Percentiles rank a stretch among this genome's conserved stretches.
These are phyloP conservation scores for Augochlorella aurata DNA, from an alignment of 2,888 invertebrate genomes.

Conservation along the genomic window DNA sequence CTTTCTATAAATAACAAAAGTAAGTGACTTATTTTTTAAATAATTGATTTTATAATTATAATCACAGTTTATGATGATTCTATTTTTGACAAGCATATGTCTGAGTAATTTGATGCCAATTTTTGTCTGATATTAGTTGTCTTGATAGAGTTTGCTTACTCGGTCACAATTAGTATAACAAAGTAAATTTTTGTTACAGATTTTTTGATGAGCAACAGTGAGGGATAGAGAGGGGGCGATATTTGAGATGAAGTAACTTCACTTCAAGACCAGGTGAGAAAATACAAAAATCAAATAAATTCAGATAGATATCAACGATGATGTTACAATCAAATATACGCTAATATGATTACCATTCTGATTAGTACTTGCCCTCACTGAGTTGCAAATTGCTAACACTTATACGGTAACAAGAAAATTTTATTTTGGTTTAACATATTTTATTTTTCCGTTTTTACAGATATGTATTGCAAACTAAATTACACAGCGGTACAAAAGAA, in stretches of 20 bases:
- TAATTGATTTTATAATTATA: not conserved
- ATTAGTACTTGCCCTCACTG: conserved; percentile 79
- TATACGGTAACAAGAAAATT: not conserved
- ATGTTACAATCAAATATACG: conserved; percentile 71
- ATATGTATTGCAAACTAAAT: not conserved
- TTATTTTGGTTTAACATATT: not conserved
- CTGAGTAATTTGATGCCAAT: conserved; percentile 12
- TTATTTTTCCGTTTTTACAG: conserved; percentile 4
- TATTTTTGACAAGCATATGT: conserved; percentile 12
- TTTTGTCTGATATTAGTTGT: not conserved
- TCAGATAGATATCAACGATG: conserved; percentile 10
- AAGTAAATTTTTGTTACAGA: conserved; percentile 27
- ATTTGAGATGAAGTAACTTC: not conserved
- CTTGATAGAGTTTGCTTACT: not conserved
- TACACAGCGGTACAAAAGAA: not conserved
- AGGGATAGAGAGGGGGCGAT: no score
- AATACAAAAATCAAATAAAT: not conserved
- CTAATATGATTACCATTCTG: conserved; percentile 73
- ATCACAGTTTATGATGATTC: not conserved
- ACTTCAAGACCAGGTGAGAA: not conserved
- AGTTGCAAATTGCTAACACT: conserved; percentile 37
- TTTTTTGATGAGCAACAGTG: no score
- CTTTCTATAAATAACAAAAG: not conserved
- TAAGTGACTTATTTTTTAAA: not conserved
- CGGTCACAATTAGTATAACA: not conserved